A percentile compares a stretch with the other conserved stretches of the same genome.
Conservation (phyloP, 2,797 vertebrate species). For the Clarias pachynema region DNA sequence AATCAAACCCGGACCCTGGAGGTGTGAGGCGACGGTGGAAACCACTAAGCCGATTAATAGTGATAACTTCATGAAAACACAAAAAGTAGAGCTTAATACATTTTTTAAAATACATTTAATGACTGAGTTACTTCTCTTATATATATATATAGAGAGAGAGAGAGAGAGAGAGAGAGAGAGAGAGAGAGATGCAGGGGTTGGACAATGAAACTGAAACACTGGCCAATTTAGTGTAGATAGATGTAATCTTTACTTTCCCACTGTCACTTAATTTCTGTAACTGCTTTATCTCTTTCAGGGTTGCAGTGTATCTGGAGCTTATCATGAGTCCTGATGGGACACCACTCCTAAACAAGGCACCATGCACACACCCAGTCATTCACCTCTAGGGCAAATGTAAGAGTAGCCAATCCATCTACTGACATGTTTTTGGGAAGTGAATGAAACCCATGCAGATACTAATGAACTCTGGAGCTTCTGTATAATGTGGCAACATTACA, state of each 20-base stretch:
- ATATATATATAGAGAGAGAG: too few species aligned
- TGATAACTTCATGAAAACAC: too few species aligned
- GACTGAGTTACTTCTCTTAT: too few species aligned
- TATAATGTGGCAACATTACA: not conserved
- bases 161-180: too few species aligned
- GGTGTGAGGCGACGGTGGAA: too few species aligned
- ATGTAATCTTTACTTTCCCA: not conserved
- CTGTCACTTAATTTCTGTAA: not conserved
- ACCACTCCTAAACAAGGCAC: not conserved
- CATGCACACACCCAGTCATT: constrained; percentile 1
- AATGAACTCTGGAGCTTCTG: not conserved
- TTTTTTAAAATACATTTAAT: too few species aligned
- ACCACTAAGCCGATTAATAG: too few species aligned
- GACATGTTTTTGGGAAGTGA: not conserved
- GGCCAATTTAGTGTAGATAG: too few species aligned
- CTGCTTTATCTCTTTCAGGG: not conserved
- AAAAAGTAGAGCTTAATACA: too few species aligned
- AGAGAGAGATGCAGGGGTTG: too few species aligned
- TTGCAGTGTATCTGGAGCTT: not conserved
- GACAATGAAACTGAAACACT: too few species aligned
- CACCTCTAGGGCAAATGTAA: not conserved
- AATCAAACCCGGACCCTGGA: too few species aligned
- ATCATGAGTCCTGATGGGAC: not conserved
- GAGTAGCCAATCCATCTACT: not conserved
- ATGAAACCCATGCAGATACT: not conserved